Evolutionary conservation across 30 jellyfish, hydroid and myxozoan species (phyloP), one percentile per base, ranked within the genome.

Genomic region (Phacellophora camtschatica): DNA sequence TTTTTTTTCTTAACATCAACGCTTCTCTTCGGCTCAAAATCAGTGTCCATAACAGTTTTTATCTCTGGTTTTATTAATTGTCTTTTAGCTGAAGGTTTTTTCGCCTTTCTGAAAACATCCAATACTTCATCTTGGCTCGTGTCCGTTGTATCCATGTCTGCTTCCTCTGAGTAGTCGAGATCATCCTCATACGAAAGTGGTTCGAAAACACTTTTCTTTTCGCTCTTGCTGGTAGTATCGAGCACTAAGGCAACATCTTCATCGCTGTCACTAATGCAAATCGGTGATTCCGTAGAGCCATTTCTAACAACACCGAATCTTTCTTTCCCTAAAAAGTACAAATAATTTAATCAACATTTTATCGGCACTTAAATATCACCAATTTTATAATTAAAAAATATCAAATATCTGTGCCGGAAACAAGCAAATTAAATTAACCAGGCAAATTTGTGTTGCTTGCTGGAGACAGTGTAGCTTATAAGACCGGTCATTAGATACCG

Each of bases 171-270:
- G 43, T 71, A 50, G 29, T 71, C 84, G 51, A 48, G 72, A 30
- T 71, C 84, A 28, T 45, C 71, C 13, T 30, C 58, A 71, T 50
- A 28, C 22, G 84, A 71, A 19, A 71, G 51, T 5, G 84, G 84
- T 36, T 71, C 72, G 51, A 50, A 13, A 22, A 50, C 66, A 34
- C 84, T 34, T 71, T 10, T 50, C 37, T 32, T 27, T 54, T 27
- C 58, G 66, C 12, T 43, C 20, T 39, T 13, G 5, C 10, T 18
- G 4, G 1, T 32, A 29, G 65, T 24, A 39, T 39, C 67, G 1
- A 16, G 5, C 2, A 8, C 42, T 29, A 7, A 48, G 12, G n/a
- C 66, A 19, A 39, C 65, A 15, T 65, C 78, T 12, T 65, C 78
- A 30, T 34, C 59, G 18, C 78, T 34, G 9, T 34, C 58, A 30